Percentiles rank a stretch among this genome's conserved stretches.
These are phyloP conservation scores for Psettodes erumei DNA, from an alignment of 2,113 vertebrate genomes.

Conservation along the genomic window DNA sequence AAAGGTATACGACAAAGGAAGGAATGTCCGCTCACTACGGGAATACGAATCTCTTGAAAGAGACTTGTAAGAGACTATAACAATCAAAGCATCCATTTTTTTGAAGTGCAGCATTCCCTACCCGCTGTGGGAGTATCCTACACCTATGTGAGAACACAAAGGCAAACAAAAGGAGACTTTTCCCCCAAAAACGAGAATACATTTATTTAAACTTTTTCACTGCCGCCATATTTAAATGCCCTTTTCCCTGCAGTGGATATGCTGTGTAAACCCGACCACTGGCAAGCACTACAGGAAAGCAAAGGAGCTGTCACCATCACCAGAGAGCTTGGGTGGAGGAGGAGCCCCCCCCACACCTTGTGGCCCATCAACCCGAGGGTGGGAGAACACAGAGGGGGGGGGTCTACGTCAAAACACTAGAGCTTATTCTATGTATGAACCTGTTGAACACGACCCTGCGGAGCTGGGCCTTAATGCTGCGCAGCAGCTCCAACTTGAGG, in stretches of 20 bases:
- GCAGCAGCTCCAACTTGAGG: conserved; percentile 98
- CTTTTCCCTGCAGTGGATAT: conserved; percentile 75
- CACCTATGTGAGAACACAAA: not conserved
- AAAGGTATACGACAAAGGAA: not conserved
- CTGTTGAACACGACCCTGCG: conserved; percentile 96
- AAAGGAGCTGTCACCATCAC: conserved; percentile 39
- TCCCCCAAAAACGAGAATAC: not conserved
- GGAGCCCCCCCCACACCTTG: conserved; percentile 20
- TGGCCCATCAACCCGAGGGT: conserved; percentile 6
- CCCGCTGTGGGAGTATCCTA: not conserved
- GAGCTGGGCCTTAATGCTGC: conserved; percentile 97
- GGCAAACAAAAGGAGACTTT: not conserved
- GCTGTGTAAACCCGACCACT: conserved; percentile 72
- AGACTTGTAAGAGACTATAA: no score
- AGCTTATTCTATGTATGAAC: conserved; percentile 86
- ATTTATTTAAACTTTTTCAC: no score
- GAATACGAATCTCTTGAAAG: no score
- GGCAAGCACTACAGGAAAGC: conserved; percentile 34
- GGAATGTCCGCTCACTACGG: not conserved
- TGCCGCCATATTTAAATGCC: not conserved
- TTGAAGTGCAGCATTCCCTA: not conserved
- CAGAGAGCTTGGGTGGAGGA: conserved; percentile 50
- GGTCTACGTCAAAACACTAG: conserved; percentile 72
- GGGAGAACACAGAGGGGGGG: conserved; percentile 49
- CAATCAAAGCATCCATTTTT: not conserved